Conservation (phyloP, 2,113 vertebrate genomes). For the Sinocyclocheilus maitianheensis region DNA sequence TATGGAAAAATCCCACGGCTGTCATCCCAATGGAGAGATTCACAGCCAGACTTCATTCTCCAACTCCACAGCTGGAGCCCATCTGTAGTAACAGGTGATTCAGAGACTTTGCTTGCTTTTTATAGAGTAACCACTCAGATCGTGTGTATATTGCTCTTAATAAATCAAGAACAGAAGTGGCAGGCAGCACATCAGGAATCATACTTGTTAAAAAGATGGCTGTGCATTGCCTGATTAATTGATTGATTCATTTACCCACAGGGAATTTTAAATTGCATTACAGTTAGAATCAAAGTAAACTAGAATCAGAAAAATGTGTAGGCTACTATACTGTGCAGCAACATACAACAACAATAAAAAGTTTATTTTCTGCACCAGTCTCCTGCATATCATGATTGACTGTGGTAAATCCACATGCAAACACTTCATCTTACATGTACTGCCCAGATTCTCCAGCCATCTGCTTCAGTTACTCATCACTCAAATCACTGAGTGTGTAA, state of each 20-base stretch:
- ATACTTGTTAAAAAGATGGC: background rate
- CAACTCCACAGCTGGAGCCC: constrained; percentile 7
- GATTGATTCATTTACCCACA: background rate
- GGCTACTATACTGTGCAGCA: background rate
- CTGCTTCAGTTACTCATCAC: constrained; percentile 51
- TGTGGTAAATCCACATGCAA: constrained; percentile 2
- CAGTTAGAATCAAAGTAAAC: background rate
- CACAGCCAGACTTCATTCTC: background rate
- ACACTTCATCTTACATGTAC: constrained; percentile 1
- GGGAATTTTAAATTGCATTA: too few species aligned
- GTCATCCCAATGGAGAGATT: background rate
- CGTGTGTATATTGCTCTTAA: background rate
- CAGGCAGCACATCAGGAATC: background rate
- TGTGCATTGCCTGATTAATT: background rate
- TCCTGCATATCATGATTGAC: background rate
- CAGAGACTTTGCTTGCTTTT: background rate
- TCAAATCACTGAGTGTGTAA: constrained; percentile 45
- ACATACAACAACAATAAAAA: background rate
- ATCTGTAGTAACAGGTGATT: constrained; percentile 1
- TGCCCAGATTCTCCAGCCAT: constrained; percentile 35
- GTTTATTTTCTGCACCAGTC: background rate
- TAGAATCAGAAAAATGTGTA: background rate
- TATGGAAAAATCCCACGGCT: background rate
- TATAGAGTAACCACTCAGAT: background rate
- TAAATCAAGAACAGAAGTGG: background rate